Conservation (phyloP, 2,113 vertebrate species). For the Tragelaphus strepsiceros region DNA sequence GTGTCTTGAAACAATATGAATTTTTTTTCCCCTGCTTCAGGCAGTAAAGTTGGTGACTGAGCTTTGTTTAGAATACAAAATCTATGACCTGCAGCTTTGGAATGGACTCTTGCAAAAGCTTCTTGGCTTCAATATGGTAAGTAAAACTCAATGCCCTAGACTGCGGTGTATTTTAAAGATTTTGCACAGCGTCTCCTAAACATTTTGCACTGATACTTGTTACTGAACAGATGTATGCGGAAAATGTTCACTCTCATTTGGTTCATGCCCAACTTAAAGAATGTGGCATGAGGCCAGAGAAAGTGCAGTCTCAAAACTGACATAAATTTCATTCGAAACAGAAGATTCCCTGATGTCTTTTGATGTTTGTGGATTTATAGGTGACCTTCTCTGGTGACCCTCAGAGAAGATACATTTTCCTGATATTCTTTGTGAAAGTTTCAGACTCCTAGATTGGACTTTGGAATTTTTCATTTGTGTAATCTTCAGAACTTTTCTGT, state of each 20-base stretch:
- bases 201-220: not conserved
- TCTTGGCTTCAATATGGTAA: slow-evolving; percentile 91
- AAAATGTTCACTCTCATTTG: not conserved
- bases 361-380: not conserved
- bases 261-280: not conserved
- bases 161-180: not conserved
- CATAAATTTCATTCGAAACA: not conserved
- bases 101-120: slow-evolving; percentile 94
- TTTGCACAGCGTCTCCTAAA: not conserved
- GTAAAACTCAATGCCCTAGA: slow-evolving; percentile 72
- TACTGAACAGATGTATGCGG: not conserved
- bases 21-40: slow-evolving; percentile 75
- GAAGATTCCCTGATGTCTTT: not conserved
- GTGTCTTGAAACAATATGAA: not conserved
- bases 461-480: not conserved
- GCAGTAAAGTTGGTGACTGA: slow-evolving; percentile 92
- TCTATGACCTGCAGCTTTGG: slow-evolving; percentile 93
- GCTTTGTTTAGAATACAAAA: slow-evolving; percentile 91
- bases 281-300: not conserved
- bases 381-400: not conserved
- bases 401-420: not conserved
- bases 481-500: not conserved
- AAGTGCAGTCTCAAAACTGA: not conserved
- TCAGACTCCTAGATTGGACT: not conserved
- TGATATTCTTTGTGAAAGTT: not conserved